A percentile compares a stretch with the other conserved stretches of the same genome.
Conservation (phyloP, 2,888 invertebrate genomes). For the Penaeus monodon region DNA sequence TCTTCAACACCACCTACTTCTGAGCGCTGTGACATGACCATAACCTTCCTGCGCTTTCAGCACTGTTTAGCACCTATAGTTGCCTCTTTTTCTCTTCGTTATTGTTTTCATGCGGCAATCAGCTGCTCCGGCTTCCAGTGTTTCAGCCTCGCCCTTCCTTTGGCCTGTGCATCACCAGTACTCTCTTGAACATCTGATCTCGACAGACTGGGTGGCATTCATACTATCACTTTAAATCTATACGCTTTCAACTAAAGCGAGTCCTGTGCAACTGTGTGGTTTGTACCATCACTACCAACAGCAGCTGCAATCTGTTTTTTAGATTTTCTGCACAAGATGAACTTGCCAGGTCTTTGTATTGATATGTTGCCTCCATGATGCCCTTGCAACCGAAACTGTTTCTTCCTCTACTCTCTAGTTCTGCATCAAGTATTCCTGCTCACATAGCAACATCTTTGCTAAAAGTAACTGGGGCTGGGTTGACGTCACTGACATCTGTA, state of each 20-base stretch:
- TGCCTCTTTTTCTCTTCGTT: background rate
- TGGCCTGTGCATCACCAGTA: background rate
- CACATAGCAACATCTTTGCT: slow-evolving; percentile 48
- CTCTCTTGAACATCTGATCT: background rate
- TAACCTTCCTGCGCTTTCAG: slow-evolving; percentile 18
- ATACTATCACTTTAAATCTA: slow-evolving; percentile 56
- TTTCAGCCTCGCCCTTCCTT: background rate
- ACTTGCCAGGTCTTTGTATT: too few relatives aligned
- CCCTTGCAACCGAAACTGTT: slow-evolving; percentile 59
- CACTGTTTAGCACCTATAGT: background rate
- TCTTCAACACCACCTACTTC: slow-evolving; percentile 33
- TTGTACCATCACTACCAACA: background rate
- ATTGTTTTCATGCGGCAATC: background rate
- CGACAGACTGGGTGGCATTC: slow-evolving; percentile 14
- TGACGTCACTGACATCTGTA: slow-evolving; percentile 20
- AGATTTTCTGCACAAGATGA: background rate
- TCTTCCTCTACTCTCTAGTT: slow-evolving; percentile 62
- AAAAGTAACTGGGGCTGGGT: slow-evolving; percentile 46
- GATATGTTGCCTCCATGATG: slow-evolving; percentile 44
- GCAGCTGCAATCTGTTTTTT: background rate
- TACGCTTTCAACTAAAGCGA: slow-evolving; percentile 20
- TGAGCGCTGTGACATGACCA: slow-evolving; percentile 5
- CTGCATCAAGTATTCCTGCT: slow-evolving; percentile 61
- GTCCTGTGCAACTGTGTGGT: background rate
- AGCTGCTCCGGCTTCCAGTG: too few relatives aligned